phyloP scores from a whole-genome alignment of 1,140 invertebrate species.

The Reticulitermes speratus region DNA sequence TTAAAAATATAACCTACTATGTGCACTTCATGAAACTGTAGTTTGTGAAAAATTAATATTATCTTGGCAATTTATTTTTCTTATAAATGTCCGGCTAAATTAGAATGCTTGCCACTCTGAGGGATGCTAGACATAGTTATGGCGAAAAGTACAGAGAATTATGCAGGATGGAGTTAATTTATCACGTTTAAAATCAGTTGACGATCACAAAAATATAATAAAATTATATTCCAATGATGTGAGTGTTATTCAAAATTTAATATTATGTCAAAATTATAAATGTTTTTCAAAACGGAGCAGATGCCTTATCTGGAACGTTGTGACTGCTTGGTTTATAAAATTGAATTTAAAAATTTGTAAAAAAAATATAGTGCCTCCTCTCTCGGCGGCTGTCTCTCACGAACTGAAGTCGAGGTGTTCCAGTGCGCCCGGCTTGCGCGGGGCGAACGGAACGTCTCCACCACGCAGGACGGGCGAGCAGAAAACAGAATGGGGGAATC shows the following conservation, averaged over 20 bases:
- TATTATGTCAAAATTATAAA: background rate
- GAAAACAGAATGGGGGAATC: background rate
- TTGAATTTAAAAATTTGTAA: background rate
- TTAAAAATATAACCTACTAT: background rate
- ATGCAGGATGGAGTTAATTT: background rate
- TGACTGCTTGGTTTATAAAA: background rate
- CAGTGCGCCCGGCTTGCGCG: background rate
- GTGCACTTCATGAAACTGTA: background rate
- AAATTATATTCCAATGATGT: background rate
- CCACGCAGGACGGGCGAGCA: background rate
- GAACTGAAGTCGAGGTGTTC: background rate
- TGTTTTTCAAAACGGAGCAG: background rate
- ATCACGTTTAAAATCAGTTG: background rate
- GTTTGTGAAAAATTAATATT: background rate
- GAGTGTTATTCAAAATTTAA: background rate
- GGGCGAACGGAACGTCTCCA: background rate
- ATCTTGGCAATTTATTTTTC: background rate
- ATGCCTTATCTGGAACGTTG: background rate
- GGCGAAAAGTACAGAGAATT: background rate
- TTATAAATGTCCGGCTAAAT: background rate
- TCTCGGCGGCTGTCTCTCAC: background rate
- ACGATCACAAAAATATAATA: background rate
- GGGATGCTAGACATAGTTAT: background rate
- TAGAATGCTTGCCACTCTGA: background rate
- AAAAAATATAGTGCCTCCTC: constrained; percentile 9